Evolutionary conservation across 2,888 invertebrate genomes (phyloP).

Genomic region (Poecilobothrus nobilitatus): DNA sequence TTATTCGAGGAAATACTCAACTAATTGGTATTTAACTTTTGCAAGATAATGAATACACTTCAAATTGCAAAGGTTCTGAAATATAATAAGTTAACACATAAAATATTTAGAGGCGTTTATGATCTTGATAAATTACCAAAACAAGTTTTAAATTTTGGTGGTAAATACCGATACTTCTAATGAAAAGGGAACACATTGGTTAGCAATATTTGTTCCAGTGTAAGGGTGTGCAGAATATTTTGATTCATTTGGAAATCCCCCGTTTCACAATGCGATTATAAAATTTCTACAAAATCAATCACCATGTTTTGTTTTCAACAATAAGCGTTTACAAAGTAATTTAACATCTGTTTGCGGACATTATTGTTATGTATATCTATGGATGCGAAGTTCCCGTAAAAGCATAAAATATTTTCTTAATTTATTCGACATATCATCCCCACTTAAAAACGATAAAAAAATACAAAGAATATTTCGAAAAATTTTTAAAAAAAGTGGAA

Average conservation of each 20-base stretch:
- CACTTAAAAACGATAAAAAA: conserved; percentile 1
- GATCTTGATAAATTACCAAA: not conserved
- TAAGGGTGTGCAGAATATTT: not conserved
- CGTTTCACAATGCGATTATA: not conserved
- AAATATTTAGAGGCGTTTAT: not conserved
- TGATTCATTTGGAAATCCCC: conserved; percentile 1
- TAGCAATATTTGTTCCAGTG: not conserved
- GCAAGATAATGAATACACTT: too few species aligned
- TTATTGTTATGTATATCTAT: too few species aligned
- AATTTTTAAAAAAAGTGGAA: too few species aligned
- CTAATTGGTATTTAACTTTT: too few species aligned
- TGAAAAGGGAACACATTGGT: not conserved
- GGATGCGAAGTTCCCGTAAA: not conserved
- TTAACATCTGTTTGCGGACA: not conserved
- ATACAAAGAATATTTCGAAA: not conserved
- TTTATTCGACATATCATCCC: too few species aligned
- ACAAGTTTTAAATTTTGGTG: not conserved
- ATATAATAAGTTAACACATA: too few species aligned
- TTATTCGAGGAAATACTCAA: too few species aligned
- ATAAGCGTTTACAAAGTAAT: conserved; percentile 1
- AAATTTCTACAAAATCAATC: not conserved
- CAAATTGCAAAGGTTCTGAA: too few species aligned
- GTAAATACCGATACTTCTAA: not conserved
- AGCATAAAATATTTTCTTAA: not conserved
- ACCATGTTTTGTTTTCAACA: not conserved